Evolutionary conservation across 2,888 invertebrate genomes (phyloP).

Genomic region (Eupsilia transversa): DNA sequence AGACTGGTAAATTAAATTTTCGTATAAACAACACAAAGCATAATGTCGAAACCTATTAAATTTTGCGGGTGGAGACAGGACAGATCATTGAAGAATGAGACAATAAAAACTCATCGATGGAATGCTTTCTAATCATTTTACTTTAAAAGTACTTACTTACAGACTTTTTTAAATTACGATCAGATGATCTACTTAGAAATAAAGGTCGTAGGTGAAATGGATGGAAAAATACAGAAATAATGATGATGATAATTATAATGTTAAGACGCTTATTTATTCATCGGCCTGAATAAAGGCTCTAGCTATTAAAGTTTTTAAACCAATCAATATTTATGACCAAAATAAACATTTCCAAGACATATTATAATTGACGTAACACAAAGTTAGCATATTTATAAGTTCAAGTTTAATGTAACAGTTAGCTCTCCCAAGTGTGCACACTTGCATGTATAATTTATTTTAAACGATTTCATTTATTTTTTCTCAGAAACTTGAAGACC

Average conservation of each 20-base stretch:
- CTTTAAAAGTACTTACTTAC: neutral
- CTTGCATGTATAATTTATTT: neutral
- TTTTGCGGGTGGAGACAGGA: neutral
- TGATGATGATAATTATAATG: neutral
- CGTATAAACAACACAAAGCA: conserved; percentile 5
- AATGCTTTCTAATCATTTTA: neutral
- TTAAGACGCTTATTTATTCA: neutral
- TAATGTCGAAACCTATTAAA: neutral
- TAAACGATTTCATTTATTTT: conserved; percentile 29
- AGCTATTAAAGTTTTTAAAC: conserved; percentile 15
- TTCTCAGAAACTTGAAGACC: conserved; percentile 86
- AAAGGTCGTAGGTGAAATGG: neutral
- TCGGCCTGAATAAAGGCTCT: neutral
- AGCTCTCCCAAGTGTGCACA: conserved; percentile 9
- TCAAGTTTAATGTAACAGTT: conserved; percentile 19
- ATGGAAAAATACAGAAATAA: neutral
- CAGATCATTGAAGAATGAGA: neutral
- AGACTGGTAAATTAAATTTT: conserved; percentile 8
- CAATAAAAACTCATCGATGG: neutral
- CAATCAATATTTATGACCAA: conserved; percentile 23
- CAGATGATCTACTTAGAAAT: neutral
- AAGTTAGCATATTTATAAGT: conserved; percentile 38
- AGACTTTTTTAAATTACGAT: neutral
- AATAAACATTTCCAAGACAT: conserved; percentile 20
- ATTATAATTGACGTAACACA: conserved; percentile 11